Evolutionary conservation across 1,140 invertebrate genomes (phyloP), one percentile per base, ranked within the genome.

Genomic region (Pteromalus puparum): DNA sequence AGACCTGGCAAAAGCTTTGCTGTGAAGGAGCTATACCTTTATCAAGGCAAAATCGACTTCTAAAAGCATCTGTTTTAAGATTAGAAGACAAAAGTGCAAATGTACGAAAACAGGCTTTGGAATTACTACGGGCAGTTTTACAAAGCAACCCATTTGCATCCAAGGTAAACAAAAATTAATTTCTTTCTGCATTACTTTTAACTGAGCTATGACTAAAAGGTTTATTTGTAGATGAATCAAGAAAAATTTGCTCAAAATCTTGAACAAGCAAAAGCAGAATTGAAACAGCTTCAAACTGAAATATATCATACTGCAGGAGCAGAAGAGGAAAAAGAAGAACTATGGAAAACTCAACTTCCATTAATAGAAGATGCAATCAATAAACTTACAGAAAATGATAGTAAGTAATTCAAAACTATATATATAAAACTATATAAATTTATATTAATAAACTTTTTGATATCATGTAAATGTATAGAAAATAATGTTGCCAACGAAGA

Each of bases 21-120:
- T 93, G 94, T 67, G 95, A 96, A 87, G 95, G 95, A 87, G 96
- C 95, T 78, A 93, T 98, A 28, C 97, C 97, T 0, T 91, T 98
- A 38, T 91, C 91, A 1, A 92, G 95, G 81, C 95, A 97, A 86
- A 94, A 94, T 15, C 91, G 93, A 21, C 93, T 98, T 75, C 91
- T 97, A 61, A 92, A 94, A 82, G 92, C 95, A 13, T 94, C 95
- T 0, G 94, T 95, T n/a, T 94, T 94, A 18, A 94, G 97, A 18
- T 91, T 98, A 48, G 93, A 95, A 84, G 97, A 98, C 90, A 97
- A 96, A 89, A 96, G 96, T 10, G 95, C 95, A 21, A 93, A 95
- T 82, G 97, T 98, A 1, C 93, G 97, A 1, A 97, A 97, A 91
- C 94, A 96, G 85, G 96, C 97, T 73, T 94, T 98, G 77, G 96